Conservation (phyloP, 2,888 invertebrate species). For the Ophioninae sp. region DNA sequence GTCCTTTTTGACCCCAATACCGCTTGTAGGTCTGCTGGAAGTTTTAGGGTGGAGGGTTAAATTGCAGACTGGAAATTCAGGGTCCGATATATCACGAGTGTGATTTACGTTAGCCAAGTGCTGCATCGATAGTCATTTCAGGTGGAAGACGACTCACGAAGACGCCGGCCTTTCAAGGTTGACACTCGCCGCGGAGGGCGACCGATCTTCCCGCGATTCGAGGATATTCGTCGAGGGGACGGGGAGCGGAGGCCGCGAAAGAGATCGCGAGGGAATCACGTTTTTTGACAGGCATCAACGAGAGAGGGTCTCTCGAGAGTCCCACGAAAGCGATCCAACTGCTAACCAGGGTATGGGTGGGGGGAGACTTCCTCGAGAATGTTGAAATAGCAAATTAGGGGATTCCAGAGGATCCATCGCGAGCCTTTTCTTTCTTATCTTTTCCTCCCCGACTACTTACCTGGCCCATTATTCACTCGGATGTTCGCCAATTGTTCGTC, state of each 20-base stretch:
- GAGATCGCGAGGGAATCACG: constrained; percentile 70
- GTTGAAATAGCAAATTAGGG: constrained; percentile 80
- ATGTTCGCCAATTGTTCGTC: not conserved
- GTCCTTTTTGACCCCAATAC: no score
- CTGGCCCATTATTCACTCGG: constrained; percentile 16
- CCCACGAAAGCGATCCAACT: constrained; percentile 66
- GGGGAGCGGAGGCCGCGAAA: constrained; percentile 57
- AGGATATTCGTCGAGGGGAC: constrained; percentile 31
- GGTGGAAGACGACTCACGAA: constrained; percentile 40
- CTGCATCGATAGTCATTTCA: constrained; percentile 55
- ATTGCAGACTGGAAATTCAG: not conserved
- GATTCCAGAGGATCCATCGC: constrained; percentile 74
- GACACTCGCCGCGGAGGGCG: not conserved
- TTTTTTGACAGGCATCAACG: constrained; percentile 78
- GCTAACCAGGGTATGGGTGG: constrained; percentile 32
- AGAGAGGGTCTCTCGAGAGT: constrained; percentile 75
- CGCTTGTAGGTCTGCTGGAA: not conserved
- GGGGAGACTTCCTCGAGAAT: constrained; percentile 72
- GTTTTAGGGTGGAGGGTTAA: constrained; percentile 14
- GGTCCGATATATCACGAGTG: constrained; percentile 3
- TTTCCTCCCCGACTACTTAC: constrained; percentile 42
- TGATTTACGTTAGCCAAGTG: constrained; percentile 56
- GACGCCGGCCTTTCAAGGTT: constrained; percentile 29
- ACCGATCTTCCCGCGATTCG: constrained; percentile 26
- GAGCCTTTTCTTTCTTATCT: constrained; percentile 62